phyloP scores from a whole-genome alignment of 2,113 vertebrate species.

The Mustela nigripes region DNA sequence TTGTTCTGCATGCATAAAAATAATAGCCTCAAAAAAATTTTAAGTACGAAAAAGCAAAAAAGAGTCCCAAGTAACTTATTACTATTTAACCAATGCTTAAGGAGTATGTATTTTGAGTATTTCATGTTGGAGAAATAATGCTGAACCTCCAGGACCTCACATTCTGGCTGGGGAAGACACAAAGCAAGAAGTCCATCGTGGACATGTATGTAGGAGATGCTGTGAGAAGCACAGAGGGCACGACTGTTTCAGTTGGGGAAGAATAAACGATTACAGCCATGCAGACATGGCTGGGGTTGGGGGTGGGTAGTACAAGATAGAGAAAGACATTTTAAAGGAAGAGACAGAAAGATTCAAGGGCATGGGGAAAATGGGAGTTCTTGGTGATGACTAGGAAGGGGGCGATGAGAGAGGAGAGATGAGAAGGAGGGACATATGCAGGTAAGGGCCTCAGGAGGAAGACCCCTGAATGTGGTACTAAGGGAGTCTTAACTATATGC shows the following conservation, averaged over 20 bases:
- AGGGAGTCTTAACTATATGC: neutral
- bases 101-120: neutral
- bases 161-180: neutral
- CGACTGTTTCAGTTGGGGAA: neutral
- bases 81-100: neutral
- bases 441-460: neutral
- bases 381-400: neutral
- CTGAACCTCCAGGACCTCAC: neutral
- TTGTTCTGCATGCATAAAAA: neutral
- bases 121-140: neutral
- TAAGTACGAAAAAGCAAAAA: neutral
- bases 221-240: neutral
- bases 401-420: neutral
- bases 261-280: neutral
- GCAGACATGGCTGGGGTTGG: neutral
- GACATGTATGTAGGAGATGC: neutral
- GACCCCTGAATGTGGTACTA: neutral
- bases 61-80: neutral
- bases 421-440: neutral
- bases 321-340: neutral
- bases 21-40: neutral
- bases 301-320: neutral
- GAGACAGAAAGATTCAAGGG: neutral
- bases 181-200: neutral
- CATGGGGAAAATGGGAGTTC: neutral